Evolutionary conservation across 2,797 vertebrate genomes (phyloP).

Genomic region (Catharus ustulatus): DNA sequence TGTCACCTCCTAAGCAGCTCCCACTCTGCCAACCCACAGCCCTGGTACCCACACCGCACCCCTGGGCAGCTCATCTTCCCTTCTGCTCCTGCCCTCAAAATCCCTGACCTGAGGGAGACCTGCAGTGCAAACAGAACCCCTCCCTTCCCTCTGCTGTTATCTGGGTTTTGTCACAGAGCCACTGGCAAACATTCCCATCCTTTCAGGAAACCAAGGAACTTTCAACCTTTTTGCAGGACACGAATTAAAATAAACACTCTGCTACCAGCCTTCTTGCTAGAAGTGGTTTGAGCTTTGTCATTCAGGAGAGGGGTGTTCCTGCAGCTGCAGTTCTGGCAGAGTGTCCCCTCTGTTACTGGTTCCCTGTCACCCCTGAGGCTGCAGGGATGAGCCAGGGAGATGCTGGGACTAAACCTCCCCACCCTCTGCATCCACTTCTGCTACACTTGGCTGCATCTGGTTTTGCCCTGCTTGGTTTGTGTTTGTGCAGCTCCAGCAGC

Average conservation of each 20-base stretch:
- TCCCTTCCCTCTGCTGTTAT: background rate
- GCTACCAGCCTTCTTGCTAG: background rate
- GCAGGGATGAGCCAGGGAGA: rapidly evolving
- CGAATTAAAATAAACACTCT: background rate
- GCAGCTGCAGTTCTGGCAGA: background rate
- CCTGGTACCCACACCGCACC: rapidly evolving
- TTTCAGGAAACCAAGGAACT: background rate
- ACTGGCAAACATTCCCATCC: background rate
- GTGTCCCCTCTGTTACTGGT: background rate
- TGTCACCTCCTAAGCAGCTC: background rate
- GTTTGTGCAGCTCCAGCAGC: background rate
- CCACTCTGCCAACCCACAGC: background rate
- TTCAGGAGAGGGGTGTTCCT: background rate
- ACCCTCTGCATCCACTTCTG: background rate
- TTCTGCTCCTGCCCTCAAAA: background rate
- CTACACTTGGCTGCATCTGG: background rate
- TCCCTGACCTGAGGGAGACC: background rate
- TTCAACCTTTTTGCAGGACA: background rate
- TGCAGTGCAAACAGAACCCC: background rate
- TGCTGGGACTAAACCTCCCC: background rate
- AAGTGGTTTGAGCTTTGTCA: background rate
- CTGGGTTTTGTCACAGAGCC: background rate
- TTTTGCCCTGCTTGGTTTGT: background rate
- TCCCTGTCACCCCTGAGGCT: background rate
- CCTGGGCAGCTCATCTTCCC: background rate